Percentiles rank a stretch among this genome's conserved stretches.
Evolutionary conservation across 2,113 vertebrate genomes (phyloP).

Genomic region (Istiophorus platypterus): DNA sequence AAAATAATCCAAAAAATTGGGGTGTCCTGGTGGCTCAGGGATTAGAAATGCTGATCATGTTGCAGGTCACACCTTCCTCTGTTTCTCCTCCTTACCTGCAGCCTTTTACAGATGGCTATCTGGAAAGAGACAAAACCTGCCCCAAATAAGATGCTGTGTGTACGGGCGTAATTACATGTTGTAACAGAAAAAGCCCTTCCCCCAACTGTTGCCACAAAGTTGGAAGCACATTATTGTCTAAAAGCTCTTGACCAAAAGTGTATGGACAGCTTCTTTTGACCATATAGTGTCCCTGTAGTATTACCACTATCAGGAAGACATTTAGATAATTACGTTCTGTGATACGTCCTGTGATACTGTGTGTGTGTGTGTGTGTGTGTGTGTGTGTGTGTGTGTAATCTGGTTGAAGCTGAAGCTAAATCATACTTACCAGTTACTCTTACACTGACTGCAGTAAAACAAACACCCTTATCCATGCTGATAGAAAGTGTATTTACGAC

Average conservation of each 20-base stretch:
- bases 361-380: no score
- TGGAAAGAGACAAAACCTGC: no score
- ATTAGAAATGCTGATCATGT: neutral
- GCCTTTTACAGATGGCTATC: no score
- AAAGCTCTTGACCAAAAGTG: neutral
- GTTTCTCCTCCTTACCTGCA: neutral
- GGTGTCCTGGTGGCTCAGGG: neutral
- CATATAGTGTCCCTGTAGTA: neutral
- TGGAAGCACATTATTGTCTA: neutral
- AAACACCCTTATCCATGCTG: conserved; percentile 36
- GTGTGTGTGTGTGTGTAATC: neutral
- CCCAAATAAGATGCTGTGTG: neutral
- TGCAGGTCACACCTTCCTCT: neutral
- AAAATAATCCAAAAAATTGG: neutral
- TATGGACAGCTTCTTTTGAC: conserved; percentile 18
- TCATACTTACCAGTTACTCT: conserved; percentile 37
- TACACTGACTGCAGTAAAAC: conserved; percentile 26
- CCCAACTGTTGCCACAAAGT: neutral
- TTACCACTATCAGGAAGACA: neutral
- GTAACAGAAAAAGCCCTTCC: no score
- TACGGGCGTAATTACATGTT: neutral
- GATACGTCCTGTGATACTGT: neutral
- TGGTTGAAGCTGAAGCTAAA: conserved; percentile 5
- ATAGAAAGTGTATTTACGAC: conserved; percentile 20
- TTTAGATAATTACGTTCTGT: neutral